These are phyloP conservation scores for Uropetala carovei DNA, from an alignment of 2,888 invertebrate genomes.

Conservation along the genomic window DNA sequence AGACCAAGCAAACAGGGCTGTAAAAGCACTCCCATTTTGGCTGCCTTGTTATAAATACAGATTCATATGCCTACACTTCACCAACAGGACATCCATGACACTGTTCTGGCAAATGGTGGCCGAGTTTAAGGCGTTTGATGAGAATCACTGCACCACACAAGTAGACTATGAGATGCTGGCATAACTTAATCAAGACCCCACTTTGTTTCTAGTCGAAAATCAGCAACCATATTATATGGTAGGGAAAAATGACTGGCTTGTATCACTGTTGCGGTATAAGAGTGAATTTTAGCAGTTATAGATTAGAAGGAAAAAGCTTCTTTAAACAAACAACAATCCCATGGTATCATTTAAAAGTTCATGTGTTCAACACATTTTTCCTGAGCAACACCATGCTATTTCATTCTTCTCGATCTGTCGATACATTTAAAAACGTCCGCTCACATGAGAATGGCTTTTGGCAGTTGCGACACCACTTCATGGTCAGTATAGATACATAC, in stretches of 20 bases:
- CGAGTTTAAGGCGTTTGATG: constrained; percentile 37
- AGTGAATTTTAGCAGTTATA: constrained; percentile 43
- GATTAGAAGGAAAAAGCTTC: constrained; percentile 47
- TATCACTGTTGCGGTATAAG: constrained; percentile 24
- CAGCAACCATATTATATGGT: constrained; percentile 40
- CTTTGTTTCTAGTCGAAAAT: not conserved
- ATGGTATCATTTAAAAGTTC: constrained; percentile 47
- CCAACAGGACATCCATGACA: constrained; percentile 47
- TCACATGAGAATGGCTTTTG: constrained; percentile 50
- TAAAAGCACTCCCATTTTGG: not conserved
- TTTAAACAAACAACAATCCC: constrained; percentile 58
- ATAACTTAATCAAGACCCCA: constrained; percentile 34
- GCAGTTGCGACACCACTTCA: constrained; percentile 54
- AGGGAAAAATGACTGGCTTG: not conserved
- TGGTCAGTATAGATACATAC: constrained; percentile 33
- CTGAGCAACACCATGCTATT: constrained; percentile 51
- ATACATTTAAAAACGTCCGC: constrained; percentile 26
- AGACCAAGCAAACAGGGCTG: constrained; percentile 14
- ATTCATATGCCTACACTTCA: constrained; percentile 37
- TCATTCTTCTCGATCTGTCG: not conserved
- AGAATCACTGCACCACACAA: constrained; percentile 46
- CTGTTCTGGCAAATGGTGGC: constrained; percentile 56
- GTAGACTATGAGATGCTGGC: constrained; percentile 31
- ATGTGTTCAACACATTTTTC: constrained; percentile 48
- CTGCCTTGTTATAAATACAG: not conserved